phyloP scores from a whole-genome alignment of 37 sponge, comb jelly and placozoan genomes.

The Diacarnus erythraeanus region DNA sequence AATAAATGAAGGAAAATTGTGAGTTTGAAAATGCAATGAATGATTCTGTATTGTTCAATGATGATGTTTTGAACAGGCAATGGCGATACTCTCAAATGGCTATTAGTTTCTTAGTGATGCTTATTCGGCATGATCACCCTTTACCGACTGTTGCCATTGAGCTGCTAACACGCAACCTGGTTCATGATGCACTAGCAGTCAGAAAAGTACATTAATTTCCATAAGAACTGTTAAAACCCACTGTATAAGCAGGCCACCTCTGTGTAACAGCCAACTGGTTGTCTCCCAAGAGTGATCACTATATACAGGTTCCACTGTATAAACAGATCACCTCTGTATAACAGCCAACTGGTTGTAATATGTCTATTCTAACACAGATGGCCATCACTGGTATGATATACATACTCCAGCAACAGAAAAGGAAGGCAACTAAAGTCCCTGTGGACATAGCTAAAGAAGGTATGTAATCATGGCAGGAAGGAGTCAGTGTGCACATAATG shows the following conservation, averaged over 20 bases:
- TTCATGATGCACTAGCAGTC: constrained; percentile 61
- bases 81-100: constrained; percentile 66
- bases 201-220: constrained; percentile 79
- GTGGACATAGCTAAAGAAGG: constrained; percentile 44
- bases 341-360: not conserved
- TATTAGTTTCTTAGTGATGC: constrained; percentile 45
- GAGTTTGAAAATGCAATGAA: constrained; percentile 1
- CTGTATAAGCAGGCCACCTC: too few species aligned
- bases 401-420: constrained; percentile 52
- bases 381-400: constrained; percentile 19
- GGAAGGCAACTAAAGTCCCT: constrained; percentile 21
- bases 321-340: too few species aligned
- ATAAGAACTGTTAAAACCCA: too few species aligned
- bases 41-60: not conserved
- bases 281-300: too few species aligned
- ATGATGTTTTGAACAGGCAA: constrained; percentile 20
- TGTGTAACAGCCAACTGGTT: too few species aligned
- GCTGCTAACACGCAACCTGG: constrained; percentile 42
- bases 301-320: too few species aligned
- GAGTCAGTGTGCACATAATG: not conserved
- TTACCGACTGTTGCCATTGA: constrained; percentile 49
- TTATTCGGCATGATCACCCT: constrained; percentile 59
- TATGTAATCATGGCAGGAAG: not conserved
- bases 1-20: constrained; percentile 52
- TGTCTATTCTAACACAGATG: constrained; percentile 19